These are phyloP conservation scores for Zaprionus gabonicus DNA, from an alignment of 1,140 invertebrate genomes.

Conservation along the genomic window DNA sequence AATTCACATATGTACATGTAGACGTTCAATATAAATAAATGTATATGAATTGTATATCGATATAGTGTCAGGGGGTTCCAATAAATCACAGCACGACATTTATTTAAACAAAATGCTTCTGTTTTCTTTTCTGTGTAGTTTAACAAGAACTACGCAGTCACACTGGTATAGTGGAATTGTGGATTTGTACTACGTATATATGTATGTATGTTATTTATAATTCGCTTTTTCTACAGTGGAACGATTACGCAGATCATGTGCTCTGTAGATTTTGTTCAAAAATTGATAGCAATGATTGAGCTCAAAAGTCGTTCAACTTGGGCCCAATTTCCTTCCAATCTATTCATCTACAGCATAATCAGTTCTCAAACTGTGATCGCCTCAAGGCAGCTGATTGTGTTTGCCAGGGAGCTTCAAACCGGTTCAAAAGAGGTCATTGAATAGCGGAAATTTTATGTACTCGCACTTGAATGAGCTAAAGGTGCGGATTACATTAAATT, in stretches of 20 bases:
- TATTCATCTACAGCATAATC: constrained; percentile 25
- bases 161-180: neutral
- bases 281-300: constrained; percentile 18
- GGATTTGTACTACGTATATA: neutral
- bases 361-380: neutral
- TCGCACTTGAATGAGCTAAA: neutral
- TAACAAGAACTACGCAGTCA: neutral
- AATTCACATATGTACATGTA: neutral
- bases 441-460: constrained; percentile 11
- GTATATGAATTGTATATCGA: neutral
- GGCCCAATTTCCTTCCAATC: constrained; percentile 14
- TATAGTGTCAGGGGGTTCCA: constrained; percentile 11
- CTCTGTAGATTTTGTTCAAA: neutral
- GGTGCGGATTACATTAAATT: neutral
- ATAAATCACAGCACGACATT: constrained; percentile 36
- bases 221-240: neutral
- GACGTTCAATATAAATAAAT: constrained; percentile 8
- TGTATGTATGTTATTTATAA: neutral
- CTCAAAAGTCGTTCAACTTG: constrained; percentile 33
- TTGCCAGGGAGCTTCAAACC: neutral
- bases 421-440: constrained; percentile 9
- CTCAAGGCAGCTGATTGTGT: constrained; percentile 1
- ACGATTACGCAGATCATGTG: neutral
- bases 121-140: neutral
- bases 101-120: constrained; percentile 31